Evolutionary conservation across 2,797 vertebrate genomes (phyloP).

Genomic region (Natrix natrix): DNA sequence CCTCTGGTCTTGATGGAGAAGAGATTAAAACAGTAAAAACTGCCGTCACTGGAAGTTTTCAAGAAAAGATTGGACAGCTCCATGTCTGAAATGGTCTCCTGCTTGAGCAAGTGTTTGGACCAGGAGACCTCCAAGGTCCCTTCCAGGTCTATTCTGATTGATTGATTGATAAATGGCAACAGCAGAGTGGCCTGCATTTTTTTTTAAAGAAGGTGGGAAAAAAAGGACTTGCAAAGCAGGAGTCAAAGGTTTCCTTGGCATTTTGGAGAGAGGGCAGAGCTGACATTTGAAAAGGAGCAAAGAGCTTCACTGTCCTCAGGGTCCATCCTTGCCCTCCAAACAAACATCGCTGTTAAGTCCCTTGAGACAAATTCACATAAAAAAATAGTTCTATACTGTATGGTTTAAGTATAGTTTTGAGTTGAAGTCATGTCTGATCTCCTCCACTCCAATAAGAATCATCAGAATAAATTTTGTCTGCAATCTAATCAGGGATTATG

Average conservation of each 20-base stretch:
- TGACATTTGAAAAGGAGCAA: neutral
- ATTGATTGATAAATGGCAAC: neutral
- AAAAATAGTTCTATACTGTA: neutral
- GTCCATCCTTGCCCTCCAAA: neutral
- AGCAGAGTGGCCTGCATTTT: neutral
- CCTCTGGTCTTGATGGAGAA: neutral
- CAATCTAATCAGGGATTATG: neutral
- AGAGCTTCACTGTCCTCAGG: neutral
- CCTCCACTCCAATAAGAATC: neutral
- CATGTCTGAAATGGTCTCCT: neutral
- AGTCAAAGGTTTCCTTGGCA: constrained; percentile 40
- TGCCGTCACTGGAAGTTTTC: neutral
- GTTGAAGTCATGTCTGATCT: neutral
- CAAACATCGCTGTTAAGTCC: neutral
- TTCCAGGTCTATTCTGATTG: neutral
- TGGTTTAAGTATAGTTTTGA: neutral
- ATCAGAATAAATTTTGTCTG: neutral
- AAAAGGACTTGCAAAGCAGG: neutral
- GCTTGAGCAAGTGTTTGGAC: neutral
- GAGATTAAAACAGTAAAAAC: constrained; percentile 41
- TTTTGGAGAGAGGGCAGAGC: neutral
- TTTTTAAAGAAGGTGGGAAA: constrained; percentile 24
- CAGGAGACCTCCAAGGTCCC: neutral
- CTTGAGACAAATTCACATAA: neutral
- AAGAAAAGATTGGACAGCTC: neutral